phyloP scores from a whole-genome alignment of 2,797 vertebrate species.

The Potorous gilbertii region DNA sequence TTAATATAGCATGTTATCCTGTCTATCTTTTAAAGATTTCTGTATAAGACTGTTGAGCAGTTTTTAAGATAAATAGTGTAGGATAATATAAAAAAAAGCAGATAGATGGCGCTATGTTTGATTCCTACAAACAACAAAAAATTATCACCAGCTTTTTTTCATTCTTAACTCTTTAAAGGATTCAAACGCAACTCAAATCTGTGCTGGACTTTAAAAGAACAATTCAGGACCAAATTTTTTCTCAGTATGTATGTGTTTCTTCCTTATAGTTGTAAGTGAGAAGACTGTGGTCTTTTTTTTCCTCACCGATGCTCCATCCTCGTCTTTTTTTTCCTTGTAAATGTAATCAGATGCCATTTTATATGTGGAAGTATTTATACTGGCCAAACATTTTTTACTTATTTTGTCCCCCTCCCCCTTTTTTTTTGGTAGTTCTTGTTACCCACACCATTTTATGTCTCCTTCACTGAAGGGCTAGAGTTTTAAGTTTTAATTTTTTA shows the following conservation, averaged over 20 bases:
- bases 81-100: conserved; percentile 92
- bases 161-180: conserved; percentile 98
- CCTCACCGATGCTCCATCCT: conserved; percentile 92
- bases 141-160: conserved; percentile 99
- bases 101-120: conserved; percentile 98
- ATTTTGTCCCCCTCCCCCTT: conserved; percentile 78
- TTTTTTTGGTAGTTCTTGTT: conserved; percentile 91
- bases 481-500: conserved; percentile 99
- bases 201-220: conserved; percentile 94
- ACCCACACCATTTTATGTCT: conserved; percentile 97
- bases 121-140: conserved; percentile 91
- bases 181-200: conserved; percentile 99
- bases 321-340: conserved; percentile 92
- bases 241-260: conserved; percentile 91
- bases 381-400: conserved; percentile 94
- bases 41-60: conserved; percentile 96
- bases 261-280: conserved; percentile 90
- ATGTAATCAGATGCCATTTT: conserved; percentile 99
- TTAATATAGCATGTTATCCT: conserved; percentile 96
- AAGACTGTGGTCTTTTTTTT: conserved; percentile 87
- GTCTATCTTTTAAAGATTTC: conserved; percentile 96
- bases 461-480: conserved; percentile 99
- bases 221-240: conserved; percentile 99
- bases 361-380: conserved; percentile 99
- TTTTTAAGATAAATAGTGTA: conserved; percentile 93